Base-by-base conservation (phyloP, 1,140 invertebrate species). In the Drosophila bocqueti region DNA sequence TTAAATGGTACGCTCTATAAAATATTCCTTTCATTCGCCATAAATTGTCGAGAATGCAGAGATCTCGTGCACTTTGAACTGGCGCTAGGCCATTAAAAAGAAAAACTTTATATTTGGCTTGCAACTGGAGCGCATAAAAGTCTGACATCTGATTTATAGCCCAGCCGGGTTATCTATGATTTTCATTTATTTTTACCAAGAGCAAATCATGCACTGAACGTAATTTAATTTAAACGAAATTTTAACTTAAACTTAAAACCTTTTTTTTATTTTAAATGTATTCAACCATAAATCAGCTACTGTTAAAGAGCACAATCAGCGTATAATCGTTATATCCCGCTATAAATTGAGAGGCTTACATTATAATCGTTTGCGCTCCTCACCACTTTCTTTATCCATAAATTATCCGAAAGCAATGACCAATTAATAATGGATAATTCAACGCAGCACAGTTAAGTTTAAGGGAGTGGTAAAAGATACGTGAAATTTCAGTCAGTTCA, bases 1-100 rank as follows among this genome's bases (percentile, higher is more conserved):
- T 83, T 86, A 87, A 83, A 87, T 80, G 45, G 54, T 79, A 87
- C 71, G 83, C 79, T 87, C 83, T 87, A 76, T 57, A 87, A 86
- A 61, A 62, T 61, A 69, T 79, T 69, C 54, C 42, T 72, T 57
- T 60, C 46, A 67, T 58, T 71, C 21, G 54, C 61, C 60, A 79
- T 79, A 86, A 85, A 83, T 87, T 76, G 81, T 66, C 61, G 40
- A 49, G 60, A 77, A 73, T 52, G 43, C 59, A 15, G 29, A 31
- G 65, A 67, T 61, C 52, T 52, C 55, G 63, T 55, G 74, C 69
- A 75, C 82, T 85, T 50, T 78, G 73, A 84, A 77, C 82, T 77
- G 73, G 73, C 67, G 81, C 77, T 73, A 57, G 79, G 26, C 45
- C 42, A 65, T 78, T 50, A 77, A 68, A 67, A 43, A 15, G 18